Evolutionary conservation across 2,113 vertebrate genomes (phyloP).

Genomic region (Raja brachyura): DNA sequence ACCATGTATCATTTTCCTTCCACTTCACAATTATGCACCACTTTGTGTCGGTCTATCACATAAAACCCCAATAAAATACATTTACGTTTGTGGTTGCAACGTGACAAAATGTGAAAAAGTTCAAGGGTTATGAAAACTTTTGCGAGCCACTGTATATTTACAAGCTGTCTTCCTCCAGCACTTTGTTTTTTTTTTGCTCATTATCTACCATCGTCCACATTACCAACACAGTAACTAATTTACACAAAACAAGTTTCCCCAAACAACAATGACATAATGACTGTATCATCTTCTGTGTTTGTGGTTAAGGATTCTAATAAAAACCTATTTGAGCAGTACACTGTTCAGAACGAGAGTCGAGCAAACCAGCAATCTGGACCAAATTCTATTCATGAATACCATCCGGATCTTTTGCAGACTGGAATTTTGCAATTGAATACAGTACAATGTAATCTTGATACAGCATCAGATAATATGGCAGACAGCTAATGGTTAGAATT

Average conservation of each 20-base stretch:
- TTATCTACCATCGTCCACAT: neutral
- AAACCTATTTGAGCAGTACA: neutral
- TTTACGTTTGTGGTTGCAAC: too few relatives aligned
- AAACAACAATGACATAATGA: conserved; percentile 1
- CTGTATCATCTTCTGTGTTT: neutral
- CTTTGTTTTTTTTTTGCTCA: neutral
- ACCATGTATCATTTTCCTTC: too few relatives aligned
- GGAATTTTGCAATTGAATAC: neutral
- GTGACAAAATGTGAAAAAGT: too few relatives aligned
- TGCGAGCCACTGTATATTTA: too few relatives aligned
- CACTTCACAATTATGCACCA: too few relatives aligned
- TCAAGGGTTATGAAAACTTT: too few relatives aligned
- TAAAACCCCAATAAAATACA: too few relatives aligned
- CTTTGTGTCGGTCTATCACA: too few relatives aligned
- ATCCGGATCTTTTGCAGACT: neutral
- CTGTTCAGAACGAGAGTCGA: neutral
- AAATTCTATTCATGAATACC: neutral
- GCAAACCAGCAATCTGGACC: neutral
- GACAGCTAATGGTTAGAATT: neutral
- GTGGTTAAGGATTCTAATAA: neutral
- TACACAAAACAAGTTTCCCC: neutral
- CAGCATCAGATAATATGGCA: neutral
- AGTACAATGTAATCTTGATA: neutral
- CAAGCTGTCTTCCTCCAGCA: too few relatives aligned
- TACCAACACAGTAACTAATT: neutral